A percentile compares a stretch with the other conserved stretches of the same genome.
Conservation (phyloP, 2,797 vertebrate species). For the Tokudaia muenninki region DNA sequence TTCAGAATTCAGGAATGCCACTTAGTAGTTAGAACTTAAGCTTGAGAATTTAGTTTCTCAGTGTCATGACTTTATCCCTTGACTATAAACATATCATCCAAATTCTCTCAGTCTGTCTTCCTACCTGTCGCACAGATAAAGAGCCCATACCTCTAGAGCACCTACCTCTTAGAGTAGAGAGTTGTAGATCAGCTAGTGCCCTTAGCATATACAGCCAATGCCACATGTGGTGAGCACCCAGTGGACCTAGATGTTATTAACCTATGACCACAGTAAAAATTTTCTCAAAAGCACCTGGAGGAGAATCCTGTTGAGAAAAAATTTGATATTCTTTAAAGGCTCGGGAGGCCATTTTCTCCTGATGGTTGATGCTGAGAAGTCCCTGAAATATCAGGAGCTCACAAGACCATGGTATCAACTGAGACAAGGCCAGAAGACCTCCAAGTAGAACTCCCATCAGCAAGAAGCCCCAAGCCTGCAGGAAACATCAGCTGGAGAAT, state of each 20-base stretch:
- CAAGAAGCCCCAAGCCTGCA: slow-evolving; percentile 57
- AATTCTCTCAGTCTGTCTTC: not conserved
- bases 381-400: slow-evolving; percentile 32
- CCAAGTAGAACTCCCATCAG: not conserved
- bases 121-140: not conserved
- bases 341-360: not conserved
- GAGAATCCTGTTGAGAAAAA: not conserved
- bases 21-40: not conserved
- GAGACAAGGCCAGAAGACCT: not conserved
- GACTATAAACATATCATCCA: not conserved
- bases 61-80: not conserved
- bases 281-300: not conserved
- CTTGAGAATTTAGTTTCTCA: not conserved
- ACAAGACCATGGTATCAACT: not conserved
- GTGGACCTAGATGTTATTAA: slow-evolving; percentile 10
- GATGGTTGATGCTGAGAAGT: not conserved
- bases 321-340: not conserved
- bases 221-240: not conserved
- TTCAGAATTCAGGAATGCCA: slow-evolving; percentile 5
- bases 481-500: slow-evolving; percentile 67
- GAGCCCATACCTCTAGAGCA: not conserved
- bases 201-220: not conserved
- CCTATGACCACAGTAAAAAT: not conserved
- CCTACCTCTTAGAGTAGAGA: not conserved
- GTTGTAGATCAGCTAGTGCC: not conserved